Evolutionary conservation across 2,888 invertebrate genomes (phyloP).

Genomic region (Tolmerus cingulatus): DNA sequence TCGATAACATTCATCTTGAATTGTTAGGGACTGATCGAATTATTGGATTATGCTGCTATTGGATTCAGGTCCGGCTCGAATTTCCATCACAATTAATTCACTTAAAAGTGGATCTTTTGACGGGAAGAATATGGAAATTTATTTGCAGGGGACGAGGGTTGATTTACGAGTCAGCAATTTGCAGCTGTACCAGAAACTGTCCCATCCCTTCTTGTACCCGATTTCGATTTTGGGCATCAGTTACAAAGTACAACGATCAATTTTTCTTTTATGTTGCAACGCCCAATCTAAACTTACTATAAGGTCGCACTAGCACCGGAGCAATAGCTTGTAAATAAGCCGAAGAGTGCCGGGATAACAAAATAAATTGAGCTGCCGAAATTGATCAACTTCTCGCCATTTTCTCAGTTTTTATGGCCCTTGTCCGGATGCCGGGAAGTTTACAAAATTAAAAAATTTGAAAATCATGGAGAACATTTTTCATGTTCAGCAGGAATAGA

Average conservation of each 20-base stretch:
- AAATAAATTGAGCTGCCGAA: conserved; percentile 28
- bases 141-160: background rate
- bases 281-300: background rate
- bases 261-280: background rate
- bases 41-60: conserved; percentile 36
- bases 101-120: conserved; percentile 35
- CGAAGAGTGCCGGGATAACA: conserved; percentile 2
- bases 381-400: conserved; percentile 32
- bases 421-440: conserved; percentile 11
- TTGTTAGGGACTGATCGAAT: conserved; percentile 35
- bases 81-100: conserved; percentile 39
- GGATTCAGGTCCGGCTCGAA: conserved; percentile 34
- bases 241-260: conserved; percentile 1
- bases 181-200: background rate
- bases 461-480: conserved; percentile 35
- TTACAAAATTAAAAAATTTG: conserved; percentile 38
- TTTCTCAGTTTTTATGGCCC: conserved; percentile 28
- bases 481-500: conserved; percentile 22
- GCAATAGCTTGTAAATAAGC: conserved; percentile 8
- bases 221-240: background rate
- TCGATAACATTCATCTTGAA: conserved; percentile 41
- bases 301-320: background rate
- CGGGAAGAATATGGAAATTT: conserved; percentile 27
- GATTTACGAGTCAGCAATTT: conserved; percentile 18
- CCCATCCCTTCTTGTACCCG: background rate